phyloP scores from a whole-genome alignment of 2,797 vertebrate species.

The Muscicapa comitata region DNA sequence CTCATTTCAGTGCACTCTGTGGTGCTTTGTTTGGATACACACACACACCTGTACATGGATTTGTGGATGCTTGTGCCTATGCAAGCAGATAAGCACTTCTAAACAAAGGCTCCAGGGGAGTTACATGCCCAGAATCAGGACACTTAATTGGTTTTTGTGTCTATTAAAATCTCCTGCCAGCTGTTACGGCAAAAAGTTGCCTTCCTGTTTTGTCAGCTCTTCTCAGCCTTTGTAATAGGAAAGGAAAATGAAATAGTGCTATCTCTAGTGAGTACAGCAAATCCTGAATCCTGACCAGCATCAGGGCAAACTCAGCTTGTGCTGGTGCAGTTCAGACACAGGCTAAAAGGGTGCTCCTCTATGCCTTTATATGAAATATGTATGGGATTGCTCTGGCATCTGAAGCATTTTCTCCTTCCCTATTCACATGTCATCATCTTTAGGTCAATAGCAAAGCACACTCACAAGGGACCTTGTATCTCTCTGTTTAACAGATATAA shows the following conservation, averaged over 20 bases:
- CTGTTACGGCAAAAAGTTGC: background rate
- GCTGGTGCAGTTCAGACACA: background rate
- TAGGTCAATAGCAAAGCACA: background rate
- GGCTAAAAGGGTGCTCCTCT: background rate
- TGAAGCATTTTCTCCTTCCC: background rate
- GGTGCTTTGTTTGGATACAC: background rate
- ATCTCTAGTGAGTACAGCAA: background rate
- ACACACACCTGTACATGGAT: background rate
- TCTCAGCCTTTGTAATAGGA: background rate
- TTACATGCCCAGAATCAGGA: conserved; percentile 27
- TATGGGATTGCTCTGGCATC: background rate
- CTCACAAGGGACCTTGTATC: background rate
- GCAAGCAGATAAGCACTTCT: conserved; percentile 29
- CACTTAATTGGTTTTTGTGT: background rate
- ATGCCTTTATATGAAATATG: background rate
- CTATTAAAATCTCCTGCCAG: conserved; percentile 25
- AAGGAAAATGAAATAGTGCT: background rate
- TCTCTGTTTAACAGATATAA: background rate
- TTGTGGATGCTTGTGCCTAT: conserved; percentile 6
- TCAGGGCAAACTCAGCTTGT: background rate
- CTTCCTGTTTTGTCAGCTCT: background rate
- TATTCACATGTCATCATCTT: background rate
- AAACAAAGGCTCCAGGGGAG: conserved; percentile 1
- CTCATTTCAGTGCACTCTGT: background rate
- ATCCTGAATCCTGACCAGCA: background rate